A percentile compares a stretch with the other conserved stretches of the same genome.
These are phyloP conservation scores for Tilapia sparmanii DNA, from an alignment of 2,113 vertebrate species.

Conservation along the genomic window DNA sequence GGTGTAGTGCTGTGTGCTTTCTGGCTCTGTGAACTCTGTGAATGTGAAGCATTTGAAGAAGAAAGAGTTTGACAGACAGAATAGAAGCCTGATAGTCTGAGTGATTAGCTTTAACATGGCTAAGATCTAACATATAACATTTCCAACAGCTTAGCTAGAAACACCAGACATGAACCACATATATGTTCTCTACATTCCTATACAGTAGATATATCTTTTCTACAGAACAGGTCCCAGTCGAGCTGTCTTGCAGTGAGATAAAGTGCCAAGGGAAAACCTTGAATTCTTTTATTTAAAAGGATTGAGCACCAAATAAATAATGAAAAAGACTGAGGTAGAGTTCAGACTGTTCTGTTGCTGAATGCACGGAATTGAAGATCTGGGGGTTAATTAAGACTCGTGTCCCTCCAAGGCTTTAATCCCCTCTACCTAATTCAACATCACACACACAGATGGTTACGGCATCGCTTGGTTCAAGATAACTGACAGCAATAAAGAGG, in stretches of 20 bases:
- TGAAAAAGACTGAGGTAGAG: neutral
- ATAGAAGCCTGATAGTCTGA: neutral
- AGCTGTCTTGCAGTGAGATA: neutral
- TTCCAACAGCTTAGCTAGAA: neutral
- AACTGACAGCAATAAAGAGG: neutral
- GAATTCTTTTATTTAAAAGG: neutral
- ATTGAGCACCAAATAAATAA: neutral
- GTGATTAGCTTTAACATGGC: neutral
- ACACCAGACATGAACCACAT: neutral
- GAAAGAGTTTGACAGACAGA: neutral
- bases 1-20: neutral
- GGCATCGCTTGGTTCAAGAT: neutral
- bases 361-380: neutral
- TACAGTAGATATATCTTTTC: neutral
- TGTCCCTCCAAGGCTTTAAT: neutral
- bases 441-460: neutral
- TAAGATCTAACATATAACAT: neutral
- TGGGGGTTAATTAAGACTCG: conserved; percentile 18
- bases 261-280: neutral
- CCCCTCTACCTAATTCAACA: neutral
- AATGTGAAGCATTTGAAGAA: neutral
- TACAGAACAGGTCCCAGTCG: neutral
- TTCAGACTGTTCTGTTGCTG: neutral
- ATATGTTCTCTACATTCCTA: neutral
- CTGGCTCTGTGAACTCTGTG: neutral